Conservation (phyloP, 2,888 invertebrate genomes). For the Hyposoter didymator region DNA sequence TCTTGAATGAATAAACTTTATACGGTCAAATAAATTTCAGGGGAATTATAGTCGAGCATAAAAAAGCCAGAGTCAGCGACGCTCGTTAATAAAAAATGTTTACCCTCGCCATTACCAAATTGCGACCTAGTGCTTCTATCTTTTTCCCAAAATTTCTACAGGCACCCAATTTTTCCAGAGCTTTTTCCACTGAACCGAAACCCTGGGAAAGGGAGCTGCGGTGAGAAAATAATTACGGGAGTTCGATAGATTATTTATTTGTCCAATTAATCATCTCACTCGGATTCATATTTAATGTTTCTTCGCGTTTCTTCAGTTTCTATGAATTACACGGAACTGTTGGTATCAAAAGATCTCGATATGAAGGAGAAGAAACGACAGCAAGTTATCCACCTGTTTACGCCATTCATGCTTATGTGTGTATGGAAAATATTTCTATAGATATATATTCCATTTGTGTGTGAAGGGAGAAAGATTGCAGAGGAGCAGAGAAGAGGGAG, state of each 20-base stretch:
- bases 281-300: neutral
- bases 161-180: neutral
- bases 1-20: constrained; percentile 13
- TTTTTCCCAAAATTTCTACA: neutral
- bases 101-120: neutral
- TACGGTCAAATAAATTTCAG: constrained; percentile 3
- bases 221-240: neutral
- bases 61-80: neutral
- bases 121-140: neutral
- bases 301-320: neutral
- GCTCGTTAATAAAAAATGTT: neutral
- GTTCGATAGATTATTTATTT: neutral
- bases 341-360: neutral
- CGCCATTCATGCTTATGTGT: neutral
- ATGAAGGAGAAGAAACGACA: constrained; percentile 11
- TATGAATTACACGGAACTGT: neutral
- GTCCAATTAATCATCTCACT: neutral
- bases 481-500: neutral
- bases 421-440: neutral
- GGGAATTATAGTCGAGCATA: neutral
- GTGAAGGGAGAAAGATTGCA: constrained; percentile 5
- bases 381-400: constrained; percentile 12
- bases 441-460: neutral
- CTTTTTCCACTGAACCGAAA: neutral
- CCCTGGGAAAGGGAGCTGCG: neutral